These are phyloP conservation scores for Aplysia californica DNA, from an alignment of 1,140 invertebrate genomes.

Conservation along the genomic window DNA sequence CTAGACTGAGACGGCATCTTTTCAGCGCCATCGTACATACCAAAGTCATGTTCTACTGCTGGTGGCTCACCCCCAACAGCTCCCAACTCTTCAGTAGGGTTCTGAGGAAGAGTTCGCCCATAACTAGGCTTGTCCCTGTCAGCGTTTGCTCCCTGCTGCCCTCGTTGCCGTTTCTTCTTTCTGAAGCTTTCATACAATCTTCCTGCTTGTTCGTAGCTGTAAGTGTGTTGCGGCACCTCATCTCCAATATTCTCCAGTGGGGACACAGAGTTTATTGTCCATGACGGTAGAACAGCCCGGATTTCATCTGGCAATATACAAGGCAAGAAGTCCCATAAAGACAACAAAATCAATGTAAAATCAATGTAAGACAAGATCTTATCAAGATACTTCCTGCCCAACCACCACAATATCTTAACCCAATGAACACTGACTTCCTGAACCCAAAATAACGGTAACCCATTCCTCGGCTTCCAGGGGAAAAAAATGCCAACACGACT, in stretches of 20 bases:
- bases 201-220: conserved; percentile 41
- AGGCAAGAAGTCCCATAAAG: no score
- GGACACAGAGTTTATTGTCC: conserved; percentile 38
- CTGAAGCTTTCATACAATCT: conserved; percentile 43
- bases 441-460: not conserved
- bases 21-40: not conserved
- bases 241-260: conserved; percentile 38
- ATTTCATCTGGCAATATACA: conserved; percentile 39
- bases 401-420: not conserved
- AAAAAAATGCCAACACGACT: no score
- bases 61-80: no score
- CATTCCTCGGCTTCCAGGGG: no score
- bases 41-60: not conserved
- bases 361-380: not conserved
- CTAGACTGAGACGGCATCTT: not conserved
- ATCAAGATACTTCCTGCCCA: not conserved
- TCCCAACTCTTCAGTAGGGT: no score
- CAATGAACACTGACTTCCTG: not conserved
- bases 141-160: no score
- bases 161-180: no score
- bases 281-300: conserved; percentile 29
- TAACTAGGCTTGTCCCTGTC: no score
- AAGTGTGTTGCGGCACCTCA: conserved; percentile 24
- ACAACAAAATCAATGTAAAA: no score
- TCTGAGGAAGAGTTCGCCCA: no score